phyloP scores from a whole-genome alignment of 1,140 invertebrate genomes.

The Drosophila baimaii region DNA sequence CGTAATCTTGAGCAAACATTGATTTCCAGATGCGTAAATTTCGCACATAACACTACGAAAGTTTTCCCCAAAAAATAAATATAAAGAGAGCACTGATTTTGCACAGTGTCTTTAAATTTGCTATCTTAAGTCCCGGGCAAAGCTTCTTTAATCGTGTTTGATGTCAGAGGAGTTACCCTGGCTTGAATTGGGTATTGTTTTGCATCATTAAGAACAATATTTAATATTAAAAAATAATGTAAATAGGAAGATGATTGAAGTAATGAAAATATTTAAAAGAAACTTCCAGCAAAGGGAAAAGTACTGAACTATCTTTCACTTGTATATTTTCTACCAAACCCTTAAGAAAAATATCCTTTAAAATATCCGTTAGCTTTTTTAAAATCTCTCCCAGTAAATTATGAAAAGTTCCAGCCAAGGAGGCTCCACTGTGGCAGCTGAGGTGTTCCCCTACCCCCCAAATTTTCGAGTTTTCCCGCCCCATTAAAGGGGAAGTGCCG shows the following conservation, averaged over 20 bases:
- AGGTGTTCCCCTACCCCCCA: neutral
- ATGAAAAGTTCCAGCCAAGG: neutral
- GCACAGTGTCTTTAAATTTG: constrained; percentile 6
- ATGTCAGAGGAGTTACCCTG: neutral
- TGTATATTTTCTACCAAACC: too few species aligned
- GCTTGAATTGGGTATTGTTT: neutral
- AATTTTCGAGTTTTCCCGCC: constrained; percentile 18
- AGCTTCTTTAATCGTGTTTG: constrained; percentile 13
- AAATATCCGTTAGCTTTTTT: neutral
- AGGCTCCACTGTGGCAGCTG: constrained; percentile 11
- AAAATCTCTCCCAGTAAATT: neutral
- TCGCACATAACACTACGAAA: neutral
- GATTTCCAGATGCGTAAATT: constrained; percentile 18
- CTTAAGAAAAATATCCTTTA: too few species aligned
- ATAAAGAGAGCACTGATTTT: constrained; percentile 1
- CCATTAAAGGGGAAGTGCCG: constrained; percentile 35
- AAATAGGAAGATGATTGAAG: neutral
- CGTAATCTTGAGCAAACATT: constrained; percentile 8
- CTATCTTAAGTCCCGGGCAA: neutral
- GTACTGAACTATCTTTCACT: too few species aligned
- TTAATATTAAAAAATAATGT: neutral
- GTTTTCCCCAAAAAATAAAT: neutral
- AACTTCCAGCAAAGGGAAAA: neutral
- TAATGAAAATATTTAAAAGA: neutral
- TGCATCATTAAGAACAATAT: neutral